Conservation (phyloP, 2,113 vertebrate genomes). For the Fregetta grallaria region DNA sequence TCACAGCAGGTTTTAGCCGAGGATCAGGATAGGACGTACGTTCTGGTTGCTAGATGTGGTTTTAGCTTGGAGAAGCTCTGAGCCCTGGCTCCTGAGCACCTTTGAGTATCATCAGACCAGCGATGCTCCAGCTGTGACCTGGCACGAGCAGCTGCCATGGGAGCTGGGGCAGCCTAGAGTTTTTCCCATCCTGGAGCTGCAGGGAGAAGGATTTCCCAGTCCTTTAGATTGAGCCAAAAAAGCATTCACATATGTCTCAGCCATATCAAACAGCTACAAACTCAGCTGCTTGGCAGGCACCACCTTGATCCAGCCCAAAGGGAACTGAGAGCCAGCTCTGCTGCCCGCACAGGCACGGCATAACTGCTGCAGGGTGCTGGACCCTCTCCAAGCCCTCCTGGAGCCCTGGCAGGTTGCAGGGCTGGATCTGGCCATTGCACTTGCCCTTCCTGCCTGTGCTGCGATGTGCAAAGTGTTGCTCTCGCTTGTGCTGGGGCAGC, state of each 20-base stretch:
- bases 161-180: not conserved
- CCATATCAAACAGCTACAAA: not conserved
- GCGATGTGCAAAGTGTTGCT: too few species aligned
- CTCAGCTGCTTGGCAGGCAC: not conserved
- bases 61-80: not conserved
- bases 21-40: fast-evolving
- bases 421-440: not conserved
- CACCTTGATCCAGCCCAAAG: not conserved
- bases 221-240: not conserved
- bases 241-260: fast-evolving
- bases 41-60: not conserved
- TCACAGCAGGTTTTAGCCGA: not conserved
- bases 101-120: not conserved
- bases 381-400: not conserved
- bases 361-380: not conserved
- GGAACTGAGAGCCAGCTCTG: not conserved
- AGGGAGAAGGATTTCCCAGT: not conserved
- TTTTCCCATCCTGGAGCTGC: not conserved
- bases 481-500: not conserved
- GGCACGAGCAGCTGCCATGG: not conserved
- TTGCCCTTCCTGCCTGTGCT: not conserved
- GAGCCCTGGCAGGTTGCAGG: too few species aligned
- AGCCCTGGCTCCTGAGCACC: too few species aligned
- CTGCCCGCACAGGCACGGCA: fast-evolving
- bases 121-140: fast-evolving